Conservation (phyloP, 2,113 vertebrate species). For the Barbus barbus region DNA sequence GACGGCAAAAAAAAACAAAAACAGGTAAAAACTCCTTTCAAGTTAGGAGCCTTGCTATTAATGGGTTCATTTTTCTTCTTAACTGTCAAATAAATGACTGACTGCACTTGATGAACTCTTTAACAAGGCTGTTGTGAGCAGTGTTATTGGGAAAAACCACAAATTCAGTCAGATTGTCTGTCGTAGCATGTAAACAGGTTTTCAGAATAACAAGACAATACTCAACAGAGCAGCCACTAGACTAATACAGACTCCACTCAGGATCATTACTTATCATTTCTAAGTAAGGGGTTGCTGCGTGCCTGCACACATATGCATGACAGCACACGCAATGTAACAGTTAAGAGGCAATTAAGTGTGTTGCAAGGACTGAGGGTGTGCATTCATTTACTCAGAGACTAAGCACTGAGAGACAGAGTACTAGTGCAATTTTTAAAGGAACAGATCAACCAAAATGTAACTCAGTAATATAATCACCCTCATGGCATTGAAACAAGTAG, state of each 20-base stretch:
- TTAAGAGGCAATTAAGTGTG: slow-evolving; percentile 66
- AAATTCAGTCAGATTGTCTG: neutral
- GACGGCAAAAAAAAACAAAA: too few relatives aligned
- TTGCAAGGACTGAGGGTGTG: slow-evolving; percentile 47
- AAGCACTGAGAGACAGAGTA: slow-evolving; percentile 28
- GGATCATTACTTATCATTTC: slow-evolving; percentile 29
- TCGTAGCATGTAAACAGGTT: slow-evolving; percentile 11
- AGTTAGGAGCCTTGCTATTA: neutral
- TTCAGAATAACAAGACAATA: slow-evolving; percentile 24
- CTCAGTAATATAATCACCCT: neutral
- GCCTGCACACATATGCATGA: slow-evolving; percentile 42
- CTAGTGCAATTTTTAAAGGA: slow-evolving; percentile 24
- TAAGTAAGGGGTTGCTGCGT: slow-evolving; percentile 19
- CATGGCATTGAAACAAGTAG: neutral
- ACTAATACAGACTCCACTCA: slow-evolving; percentile 24
- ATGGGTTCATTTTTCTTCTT: neutral
- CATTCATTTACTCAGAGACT: slow-evolving; percentile 35
- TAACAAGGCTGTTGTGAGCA: neutral
- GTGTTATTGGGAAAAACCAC: neutral
- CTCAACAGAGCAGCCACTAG: slow-evolving; percentile 2
- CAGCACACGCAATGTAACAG: slow-evolving; percentile 51
- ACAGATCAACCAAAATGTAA: neutral
- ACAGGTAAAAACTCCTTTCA: neutral
- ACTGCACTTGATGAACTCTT: neutral
- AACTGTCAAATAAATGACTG: neutral